A percentile compares a stretch with the other conserved stretches of the same genome.
Evolutionary conservation across 2,888 invertebrate species (phyloP).

Genomic region (Phengaris arion): DNA sequence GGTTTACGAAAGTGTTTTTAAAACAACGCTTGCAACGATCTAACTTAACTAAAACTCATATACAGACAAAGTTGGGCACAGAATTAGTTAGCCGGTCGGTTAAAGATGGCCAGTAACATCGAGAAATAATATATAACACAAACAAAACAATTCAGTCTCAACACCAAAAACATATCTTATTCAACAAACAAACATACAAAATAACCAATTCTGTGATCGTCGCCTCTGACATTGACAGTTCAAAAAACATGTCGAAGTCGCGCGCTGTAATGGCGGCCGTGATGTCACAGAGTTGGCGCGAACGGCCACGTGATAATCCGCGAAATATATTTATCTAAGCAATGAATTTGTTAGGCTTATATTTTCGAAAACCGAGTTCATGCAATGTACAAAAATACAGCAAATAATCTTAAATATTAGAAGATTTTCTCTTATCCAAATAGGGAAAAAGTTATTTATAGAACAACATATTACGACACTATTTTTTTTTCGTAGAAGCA

Average conservation of each 20-base stretch:
- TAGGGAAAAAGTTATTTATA: conserved; percentile 47
- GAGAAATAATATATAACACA: conserved; percentile 76
- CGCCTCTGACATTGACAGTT: conserved; percentile 36
- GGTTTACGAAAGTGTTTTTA: conserved; percentile 58
- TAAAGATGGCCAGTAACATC: conserved; percentile 29
- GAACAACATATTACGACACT: conserved; percentile 57
- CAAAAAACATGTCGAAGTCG: conserved; percentile 34
- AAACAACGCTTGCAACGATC: conserved; percentile 60
- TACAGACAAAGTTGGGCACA: conserved; percentile 63
- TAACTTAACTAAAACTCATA: conserved; percentile 78
- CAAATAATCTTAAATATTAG: conserved; percentile 55
- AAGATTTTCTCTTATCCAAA: conserved; percentile 48
- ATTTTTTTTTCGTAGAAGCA: conserved; percentile 65
- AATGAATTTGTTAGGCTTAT: conserved; percentile 31
- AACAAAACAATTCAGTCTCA: conserved; percentile 80
- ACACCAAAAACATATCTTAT: conserved; percentile 69
- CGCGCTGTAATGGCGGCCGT: conserved; percentile 29
- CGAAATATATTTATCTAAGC: conserved; percentile 32
- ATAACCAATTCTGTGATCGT: conserved; percentile 41
- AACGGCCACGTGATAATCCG: conserved; percentile 25
- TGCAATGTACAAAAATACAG: conserved; percentile 69
- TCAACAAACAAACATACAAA: conserved; percentile 56
- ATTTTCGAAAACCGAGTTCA: conserved; percentile 31
- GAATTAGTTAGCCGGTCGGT: conserved; percentile 29
- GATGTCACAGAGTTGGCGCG: conserved; percentile 39